Percentiles rank a stretch among this genome's conserved stretches.
These are phyloP conservation scores for Bradypus variegatus DNA, from an alignment of 2,797 vertebrate species.

Conservation along the genomic window DNA sequence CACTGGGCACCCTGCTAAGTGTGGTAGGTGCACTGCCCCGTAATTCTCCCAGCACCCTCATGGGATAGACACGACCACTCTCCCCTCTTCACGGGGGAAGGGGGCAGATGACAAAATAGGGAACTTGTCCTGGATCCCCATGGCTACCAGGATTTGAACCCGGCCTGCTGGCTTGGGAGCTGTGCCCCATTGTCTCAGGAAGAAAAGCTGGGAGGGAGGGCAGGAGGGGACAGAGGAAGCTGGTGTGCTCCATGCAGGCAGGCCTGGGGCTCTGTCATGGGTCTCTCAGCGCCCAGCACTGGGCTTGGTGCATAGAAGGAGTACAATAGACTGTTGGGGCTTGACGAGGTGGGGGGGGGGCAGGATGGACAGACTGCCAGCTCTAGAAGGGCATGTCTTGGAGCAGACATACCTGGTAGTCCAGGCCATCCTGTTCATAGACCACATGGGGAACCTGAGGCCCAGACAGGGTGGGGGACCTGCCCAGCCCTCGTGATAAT, in stretches of 20 bases:
- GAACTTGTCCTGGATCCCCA: neutral
- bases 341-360: too few species aligned
- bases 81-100: too few species aligned
- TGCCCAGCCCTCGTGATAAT: neutral
- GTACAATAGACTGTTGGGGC: neutral
- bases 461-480: neutral
- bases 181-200: neutral
- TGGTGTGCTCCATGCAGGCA: accelerated
- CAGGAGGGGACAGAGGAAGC: accelerated
- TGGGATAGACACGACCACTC: accelerated
- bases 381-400: neutral
- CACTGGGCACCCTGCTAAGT: neutral
- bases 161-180: neutral
- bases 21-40: accelerated
- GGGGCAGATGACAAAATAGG: neutral
- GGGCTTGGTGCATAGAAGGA: too few species aligned
- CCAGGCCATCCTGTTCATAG: neutral
- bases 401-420: neutral
- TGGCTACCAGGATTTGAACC: neutral
- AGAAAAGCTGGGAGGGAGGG: neutral
- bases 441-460: neutral
- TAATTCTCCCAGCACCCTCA: accelerated
- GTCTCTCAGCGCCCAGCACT: neutral
- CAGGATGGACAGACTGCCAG: accelerated
- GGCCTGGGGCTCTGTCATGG: neutral